These are phyloP conservation scores for Cassiopea andromeda DNA, from an alignment of 30 jellyfish, hydroid and myxozoan species.

Conservation along the genomic window DNA sequence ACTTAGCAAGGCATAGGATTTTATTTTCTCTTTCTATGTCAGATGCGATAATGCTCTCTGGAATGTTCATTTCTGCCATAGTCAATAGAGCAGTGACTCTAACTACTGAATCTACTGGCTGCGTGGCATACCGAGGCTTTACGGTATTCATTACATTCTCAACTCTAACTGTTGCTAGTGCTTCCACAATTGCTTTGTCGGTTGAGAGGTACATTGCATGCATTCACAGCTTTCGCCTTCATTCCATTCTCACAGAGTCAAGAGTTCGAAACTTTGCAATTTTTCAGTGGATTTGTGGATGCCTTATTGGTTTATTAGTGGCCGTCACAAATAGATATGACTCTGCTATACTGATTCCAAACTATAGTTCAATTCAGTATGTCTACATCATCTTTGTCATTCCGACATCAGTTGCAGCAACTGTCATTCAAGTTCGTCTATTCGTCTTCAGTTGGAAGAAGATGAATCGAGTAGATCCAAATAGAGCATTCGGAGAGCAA, in stretches of 20 bases:
- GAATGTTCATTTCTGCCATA: not conserved
- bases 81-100: not conserved
- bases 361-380: not conserved
- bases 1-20: slow-evolving; percentile 13
- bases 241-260: not conserved
- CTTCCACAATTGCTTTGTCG: not conserved
- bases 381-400: not conserved
- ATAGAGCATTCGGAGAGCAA: not conserved
- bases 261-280: not conserved
- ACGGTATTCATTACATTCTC: not conserved
- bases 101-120: not conserved
- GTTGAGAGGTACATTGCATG: slow-evolving; percentile 26
- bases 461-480: not conserved
- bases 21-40: slow-evolving; percentile 7
- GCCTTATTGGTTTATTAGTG: not conserved
- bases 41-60: not conserved
- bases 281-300: not conserved
- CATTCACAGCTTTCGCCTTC: slow-evolving; percentile 16
- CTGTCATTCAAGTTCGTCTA: not conserved
- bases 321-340: not conserved
- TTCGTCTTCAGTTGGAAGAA: not conserved
- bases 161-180: not conserved
- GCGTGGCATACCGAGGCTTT: not conserved
- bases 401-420: not conserved
- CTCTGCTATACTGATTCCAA: not conserved